phyloP scores from a whole-genome alignment of 2,888 invertebrate species.

The Ophion obscuratus region DNA sequence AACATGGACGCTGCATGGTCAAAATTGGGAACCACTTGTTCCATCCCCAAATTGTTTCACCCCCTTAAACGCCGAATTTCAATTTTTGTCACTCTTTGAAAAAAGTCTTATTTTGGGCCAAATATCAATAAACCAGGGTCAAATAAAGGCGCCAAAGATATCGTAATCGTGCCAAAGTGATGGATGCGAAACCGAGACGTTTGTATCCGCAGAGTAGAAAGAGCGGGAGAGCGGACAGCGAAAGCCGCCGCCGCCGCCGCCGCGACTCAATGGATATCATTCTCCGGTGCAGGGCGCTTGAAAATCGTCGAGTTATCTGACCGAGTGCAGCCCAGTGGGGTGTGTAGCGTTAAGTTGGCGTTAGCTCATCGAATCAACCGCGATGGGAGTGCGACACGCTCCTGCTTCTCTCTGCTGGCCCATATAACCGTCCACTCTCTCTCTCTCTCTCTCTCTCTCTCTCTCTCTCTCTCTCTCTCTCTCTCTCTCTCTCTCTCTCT shows the following conservation, averaged over 20 bases:
- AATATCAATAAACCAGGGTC: too few species aligned
- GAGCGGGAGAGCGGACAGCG: conserved; percentile 42
- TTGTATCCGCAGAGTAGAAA: conserved; percentile 42
- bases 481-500: conserved; percentile 18
- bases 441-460: conserved; percentile 20
- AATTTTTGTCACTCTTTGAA: too few species aligned
- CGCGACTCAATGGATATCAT: conserved; percentile 70
- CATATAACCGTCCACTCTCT: conserved; percentile 55
- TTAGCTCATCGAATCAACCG: conserved; percentile 79
- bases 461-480: conserved; percentile 18
- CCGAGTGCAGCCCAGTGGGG: conserved; percentile 80
- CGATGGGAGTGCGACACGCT: conserved; percentile 73
- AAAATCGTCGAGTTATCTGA: conserved; percentile 81
- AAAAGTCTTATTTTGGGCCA: too few species aligned
- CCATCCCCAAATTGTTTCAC: too few species aligned
- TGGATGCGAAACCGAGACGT: conserved; percentile 45
- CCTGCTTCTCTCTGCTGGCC: conserved; percentile 61
- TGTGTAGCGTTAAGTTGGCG: conserved; percentile 82
- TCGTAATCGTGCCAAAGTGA: too few species aligned
- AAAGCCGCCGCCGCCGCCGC: conserved; percentile 55
- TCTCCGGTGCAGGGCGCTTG: conserved; percentile 74
- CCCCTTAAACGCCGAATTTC: too few species aligned
- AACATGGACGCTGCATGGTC: too few species aligned
- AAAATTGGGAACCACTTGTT: too few species aligned
- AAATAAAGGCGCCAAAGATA: too few species aligned